Percentiles rank a stretch among this genome's conserved stretches.
Conservation (phyloP, 2,113 vertebrate species). For the Pongo pygmaeus region DNA sequence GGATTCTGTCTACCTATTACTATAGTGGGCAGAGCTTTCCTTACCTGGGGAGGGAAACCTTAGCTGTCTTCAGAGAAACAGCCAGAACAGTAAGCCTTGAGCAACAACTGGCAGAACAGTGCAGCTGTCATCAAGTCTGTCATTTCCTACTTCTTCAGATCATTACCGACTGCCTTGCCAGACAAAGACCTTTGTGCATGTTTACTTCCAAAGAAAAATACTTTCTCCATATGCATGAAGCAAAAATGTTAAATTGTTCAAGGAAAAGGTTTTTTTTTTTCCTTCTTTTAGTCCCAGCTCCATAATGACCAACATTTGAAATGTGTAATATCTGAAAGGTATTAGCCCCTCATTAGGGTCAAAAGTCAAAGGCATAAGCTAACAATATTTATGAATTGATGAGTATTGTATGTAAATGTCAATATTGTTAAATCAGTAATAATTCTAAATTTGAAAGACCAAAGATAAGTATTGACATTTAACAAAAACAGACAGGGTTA, state of each 20-base stretch:
- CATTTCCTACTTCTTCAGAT: background rate
- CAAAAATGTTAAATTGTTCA: background rate
- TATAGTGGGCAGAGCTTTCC: background rate
- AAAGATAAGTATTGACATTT: background rate
- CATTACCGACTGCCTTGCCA: background rate
- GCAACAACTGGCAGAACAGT: fast-evolving
- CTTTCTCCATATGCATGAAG: background rate
- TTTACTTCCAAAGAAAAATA: background rate
- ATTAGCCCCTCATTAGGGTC: background rate
- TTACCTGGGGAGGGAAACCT: background rate
- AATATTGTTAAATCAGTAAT: background rate
- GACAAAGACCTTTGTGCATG: background rate
- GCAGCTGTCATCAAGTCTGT: fast-evolving
- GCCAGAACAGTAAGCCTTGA: background rate
- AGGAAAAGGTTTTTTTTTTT: background rate
- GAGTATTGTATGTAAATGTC: background rate
- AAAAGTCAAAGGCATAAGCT: background rate
- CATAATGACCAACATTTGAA: background rate
- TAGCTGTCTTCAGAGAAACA: background rate
- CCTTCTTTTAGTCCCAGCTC: background rate
- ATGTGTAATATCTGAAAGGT: background rate
- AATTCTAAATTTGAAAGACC: background rate
- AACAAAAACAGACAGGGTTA: background rate
- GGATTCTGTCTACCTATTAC: background rate
- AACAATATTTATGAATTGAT: background rate